Evolutionary conservation across 2,888 invertebrate genomes (phyloP).

Genomic region (Linhomoeus sp.): DNA sequence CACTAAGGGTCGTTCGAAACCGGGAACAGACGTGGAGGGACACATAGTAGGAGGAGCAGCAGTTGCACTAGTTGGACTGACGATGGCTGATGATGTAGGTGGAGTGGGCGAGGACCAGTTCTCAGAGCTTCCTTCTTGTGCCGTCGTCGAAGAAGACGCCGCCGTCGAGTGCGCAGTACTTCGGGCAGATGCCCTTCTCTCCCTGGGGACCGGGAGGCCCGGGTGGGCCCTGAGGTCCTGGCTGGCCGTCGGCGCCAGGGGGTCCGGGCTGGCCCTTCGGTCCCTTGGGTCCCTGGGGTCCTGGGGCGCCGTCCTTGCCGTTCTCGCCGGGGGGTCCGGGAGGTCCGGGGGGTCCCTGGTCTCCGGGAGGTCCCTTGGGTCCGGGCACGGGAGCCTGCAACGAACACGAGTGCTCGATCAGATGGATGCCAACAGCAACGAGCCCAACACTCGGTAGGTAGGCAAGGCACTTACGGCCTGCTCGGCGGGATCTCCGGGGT

Average conservation of each 20-base stretch:
- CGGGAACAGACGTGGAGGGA: too few relatives aligned
- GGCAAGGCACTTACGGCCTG: too few relatives aligned
- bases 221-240: neutral
- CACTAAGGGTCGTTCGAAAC: too few relatives aligned
- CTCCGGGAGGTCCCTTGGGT: slow-evolving; percentile 1
- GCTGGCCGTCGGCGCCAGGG: neutral
- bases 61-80: too few relatives aligned
- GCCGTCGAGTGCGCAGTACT: slow-evolving; percentile 1
- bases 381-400: slow-evolving; percentile 2
- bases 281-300: slow-evolving; percentile 9
- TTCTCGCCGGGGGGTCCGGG: slow-evolving; percentile 13
- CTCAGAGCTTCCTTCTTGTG: neutral
- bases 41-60: too few relatives aligned
- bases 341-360: slow-evolving; percentile 11
- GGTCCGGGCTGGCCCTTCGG: neutral
- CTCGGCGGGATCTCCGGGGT: slow-evolving; percentile 2
- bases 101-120: too few relatives aligned
- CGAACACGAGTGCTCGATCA: neutral
- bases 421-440: too few relatives aligned
- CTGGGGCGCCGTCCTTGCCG: slow-evolving; percentile 11
- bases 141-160: slow-evolving; percentile 3
- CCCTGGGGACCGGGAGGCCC: neutral
- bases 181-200: slow-evolving; percentile 3
- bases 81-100: too few relatives aligned
- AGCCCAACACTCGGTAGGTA: too few relatives aligned